A percentile compares a stretch with the other conserved stretches of the same genome.
Conservation (phyloP, 2,888 invertebrate species). For the Ceraclea dissimilis region DNA sequence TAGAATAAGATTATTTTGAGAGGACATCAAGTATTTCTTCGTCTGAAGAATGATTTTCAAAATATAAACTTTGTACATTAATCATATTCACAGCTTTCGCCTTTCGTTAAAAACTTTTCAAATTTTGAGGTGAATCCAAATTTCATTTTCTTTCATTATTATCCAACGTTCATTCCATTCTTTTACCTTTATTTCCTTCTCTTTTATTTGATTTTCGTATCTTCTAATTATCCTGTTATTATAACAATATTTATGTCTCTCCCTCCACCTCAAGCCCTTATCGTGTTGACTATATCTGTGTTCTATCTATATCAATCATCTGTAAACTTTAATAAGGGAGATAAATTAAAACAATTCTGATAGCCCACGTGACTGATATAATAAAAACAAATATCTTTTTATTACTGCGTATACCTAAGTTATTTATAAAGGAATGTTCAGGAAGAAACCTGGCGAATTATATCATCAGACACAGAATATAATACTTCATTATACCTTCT, state of each 20-base stretch:
- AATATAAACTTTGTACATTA: background rate
- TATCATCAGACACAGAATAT: too few relatives aligned
- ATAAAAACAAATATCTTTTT: too few relatives aligned
- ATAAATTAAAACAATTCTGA: too few relatives aligned
- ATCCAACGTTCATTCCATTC: background rate
- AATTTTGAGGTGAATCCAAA: background rate
- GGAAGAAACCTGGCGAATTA: too few relatives aligned
- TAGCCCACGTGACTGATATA: too few relatives aligned
- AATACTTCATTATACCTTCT: too few relatives aligned
- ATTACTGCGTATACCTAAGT: too few relatives aligned
- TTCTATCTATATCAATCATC: too few relatives aligned
- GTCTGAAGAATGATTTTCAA: background rate
- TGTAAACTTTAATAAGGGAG: too few relatives aligned
- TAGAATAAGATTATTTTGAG: background rate
- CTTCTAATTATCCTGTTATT: background rate
- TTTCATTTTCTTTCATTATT: background rate
- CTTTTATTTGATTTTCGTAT: background rate
- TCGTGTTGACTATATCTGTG: background rate
- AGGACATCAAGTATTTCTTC: background rate
- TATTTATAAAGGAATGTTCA: too few relatives aligned
- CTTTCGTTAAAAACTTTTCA: background rate
- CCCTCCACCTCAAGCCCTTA: background rate
- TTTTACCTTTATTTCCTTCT: background rate
- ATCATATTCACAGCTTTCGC: background rate
- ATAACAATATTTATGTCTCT: background rate